Conservation (phyloP, 2,113 vertebrate species). For the Pagrus major region DNA sequence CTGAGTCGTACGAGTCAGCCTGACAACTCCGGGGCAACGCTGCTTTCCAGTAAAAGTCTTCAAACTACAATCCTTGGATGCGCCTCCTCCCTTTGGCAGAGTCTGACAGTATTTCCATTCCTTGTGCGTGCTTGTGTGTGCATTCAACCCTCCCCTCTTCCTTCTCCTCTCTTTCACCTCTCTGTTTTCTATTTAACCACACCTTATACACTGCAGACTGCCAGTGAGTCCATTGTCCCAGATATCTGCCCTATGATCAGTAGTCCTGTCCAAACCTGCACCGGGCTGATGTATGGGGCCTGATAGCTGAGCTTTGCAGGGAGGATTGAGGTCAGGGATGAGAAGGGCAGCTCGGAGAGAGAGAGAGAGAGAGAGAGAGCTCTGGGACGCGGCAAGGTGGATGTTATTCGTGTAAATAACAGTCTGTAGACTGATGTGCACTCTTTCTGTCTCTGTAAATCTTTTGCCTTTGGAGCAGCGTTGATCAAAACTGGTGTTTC, state of each 20-base stretch:
- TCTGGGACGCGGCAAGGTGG: conserved; percentile 13
- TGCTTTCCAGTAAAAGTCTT: background rate
- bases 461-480: background rate
- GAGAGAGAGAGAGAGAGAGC: conserved; percentile 15
- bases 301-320: conserved; percentile 48
- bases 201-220: conserved; percentile 6
- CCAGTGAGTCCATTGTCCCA: conserved; percentile 61
- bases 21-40: background rate
- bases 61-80: background rate
- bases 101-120: background rate
- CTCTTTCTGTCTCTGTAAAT: conserved; percentile 7
- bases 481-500: conserved; percentile 13
- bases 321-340: conserved; percentile 16
- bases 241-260: conserved; percentile 67
- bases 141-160: background rate
- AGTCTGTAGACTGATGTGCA: background rate
- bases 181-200: background rate
- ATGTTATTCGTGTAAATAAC: conserved; percentile 41
- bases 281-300: conserved; percentile 45
- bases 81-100: background rate
- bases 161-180: background rate
- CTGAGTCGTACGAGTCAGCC: background rate
- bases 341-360: conserved; percentile 47
- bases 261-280: conserved; percentile 60
- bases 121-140: background rate